These are phyloP conservation scores for Trichoplax adhaerens DNA, from an alignment of 37 sponge, comb jelly and placozoan species.

Conservation along the genomic window DNA sequence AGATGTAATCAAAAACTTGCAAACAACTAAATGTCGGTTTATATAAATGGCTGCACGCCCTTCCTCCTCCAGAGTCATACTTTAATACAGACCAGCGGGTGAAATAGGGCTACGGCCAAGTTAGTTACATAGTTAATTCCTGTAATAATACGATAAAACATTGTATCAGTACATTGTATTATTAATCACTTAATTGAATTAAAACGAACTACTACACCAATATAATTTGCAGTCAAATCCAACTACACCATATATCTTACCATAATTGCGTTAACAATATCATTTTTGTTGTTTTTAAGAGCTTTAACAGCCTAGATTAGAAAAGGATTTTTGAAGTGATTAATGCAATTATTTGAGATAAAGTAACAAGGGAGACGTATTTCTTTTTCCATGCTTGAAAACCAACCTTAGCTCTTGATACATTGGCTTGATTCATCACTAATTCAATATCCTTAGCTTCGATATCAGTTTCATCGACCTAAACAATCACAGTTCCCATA, in stretches of 20 bases:
- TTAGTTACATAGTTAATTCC: no score
- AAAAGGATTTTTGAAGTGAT: neutral
- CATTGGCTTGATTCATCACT: slow-evolving; percentile 84
- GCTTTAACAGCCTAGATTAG: slow-evolving; percentile 67
- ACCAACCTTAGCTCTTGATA: slow-evolving; percentile 35
- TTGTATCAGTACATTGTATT: no score
- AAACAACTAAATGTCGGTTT: no score
- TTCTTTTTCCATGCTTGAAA: no score
- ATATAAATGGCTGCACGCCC: no score
- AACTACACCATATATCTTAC: slow-evolving; percentile 12
- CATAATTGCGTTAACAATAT: slow-evolving; percentile 99
- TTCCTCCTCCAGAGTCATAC: no score
- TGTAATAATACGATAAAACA: no score
- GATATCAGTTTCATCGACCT: slow-evolving; percentile 59
- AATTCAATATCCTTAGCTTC: slow-evolving; percentile 90
- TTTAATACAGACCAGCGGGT: no score
- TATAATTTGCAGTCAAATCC: neutral
- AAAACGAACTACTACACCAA: no score
- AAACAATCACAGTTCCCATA: neutral
- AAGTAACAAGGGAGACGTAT: neutral
- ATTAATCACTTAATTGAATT: no score
- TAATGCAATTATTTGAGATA: neutral
- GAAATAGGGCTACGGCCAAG: no score
- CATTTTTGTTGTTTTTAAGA: slow-evolving; percentile 81
- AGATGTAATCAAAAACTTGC: no score